Conservation (phyloP, 2,797 vertebrate species). For the Esox masquinongy region DNA sequence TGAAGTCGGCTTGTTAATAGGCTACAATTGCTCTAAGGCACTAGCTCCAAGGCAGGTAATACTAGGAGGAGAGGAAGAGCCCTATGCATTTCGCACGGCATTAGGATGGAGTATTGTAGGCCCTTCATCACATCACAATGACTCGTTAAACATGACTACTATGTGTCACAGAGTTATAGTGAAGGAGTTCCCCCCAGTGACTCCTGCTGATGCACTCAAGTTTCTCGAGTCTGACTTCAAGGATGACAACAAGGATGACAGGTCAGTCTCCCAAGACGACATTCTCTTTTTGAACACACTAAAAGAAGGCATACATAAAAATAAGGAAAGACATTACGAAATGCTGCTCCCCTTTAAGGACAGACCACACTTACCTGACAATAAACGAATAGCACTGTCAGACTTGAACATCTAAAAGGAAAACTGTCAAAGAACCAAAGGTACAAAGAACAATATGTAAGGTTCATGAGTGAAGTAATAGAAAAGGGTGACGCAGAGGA, state of each 20-base stretch:
- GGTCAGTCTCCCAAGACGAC: conserved; percentile 30
- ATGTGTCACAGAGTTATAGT: conserved; percentile 22
- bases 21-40: conserved; percentile 4
- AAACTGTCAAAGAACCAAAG: conserved; percentile 8
- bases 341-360: conserved; percentile 9
- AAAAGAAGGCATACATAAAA: background rate
- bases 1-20: conserved; percentile 11
- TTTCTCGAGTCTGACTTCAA: conserved; percentile 32
- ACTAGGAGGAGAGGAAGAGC: conserved; percentile 7
- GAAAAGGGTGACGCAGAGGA: conserved; percentile 24
- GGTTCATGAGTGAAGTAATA: conserved; percentile 1
- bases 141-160: background rate
- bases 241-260: conserved; percentile 3
- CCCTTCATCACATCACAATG: background rate
- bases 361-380: conserved; percentile 12
- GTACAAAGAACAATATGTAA: conserved; percentile 7
- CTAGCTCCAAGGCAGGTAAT: conserved; percentile 1
- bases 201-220: conserved; percentile 21
- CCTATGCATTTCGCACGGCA: background rate
- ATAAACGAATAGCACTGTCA: conserved; percentile 6
- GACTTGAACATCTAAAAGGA: conserved; percentile 2
- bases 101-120: conserved; percentile 32
- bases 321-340: conserved; percentile 17
- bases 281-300: conserved; percentile 14
- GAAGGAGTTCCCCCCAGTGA: conserved; percentile 13